Conservation (phyloP, 2,113 vertebrate genomes). For the Takifugu bimaculatus region DNA sequence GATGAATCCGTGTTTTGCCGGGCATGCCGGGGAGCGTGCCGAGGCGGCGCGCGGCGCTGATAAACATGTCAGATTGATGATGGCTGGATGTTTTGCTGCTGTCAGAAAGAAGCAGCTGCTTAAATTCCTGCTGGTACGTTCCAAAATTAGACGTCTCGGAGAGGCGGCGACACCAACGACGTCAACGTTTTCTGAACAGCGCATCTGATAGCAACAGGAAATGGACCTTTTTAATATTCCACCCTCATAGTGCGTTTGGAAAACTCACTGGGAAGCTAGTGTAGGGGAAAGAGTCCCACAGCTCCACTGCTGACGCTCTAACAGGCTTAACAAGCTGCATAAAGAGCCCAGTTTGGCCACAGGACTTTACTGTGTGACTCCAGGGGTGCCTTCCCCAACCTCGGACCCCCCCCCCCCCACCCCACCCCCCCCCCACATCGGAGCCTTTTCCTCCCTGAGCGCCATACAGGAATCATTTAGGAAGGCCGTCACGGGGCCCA, state of each 20-base stretch:
- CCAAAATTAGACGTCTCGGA: not conserved
- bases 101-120: slow-evolving; percentile 36
- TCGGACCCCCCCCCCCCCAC: slow-evolving; percentile 34
- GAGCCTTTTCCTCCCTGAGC: slow-evolving; percentile 38
- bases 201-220: too few relatives aligned
- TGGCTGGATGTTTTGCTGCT: slow-evolving; percentile 24
- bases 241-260: slow-evolving; percentile 4
- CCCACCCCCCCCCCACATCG: slow-evolving; percentile 28
- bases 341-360: slow-evolving; percentile 16
- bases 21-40: slow-evolving; percentile 14
- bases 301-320: slow-evolving; percentile 17
- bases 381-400: slow-evolving; percentile 34
- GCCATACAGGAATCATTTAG: slow-evolving; percentile 48
- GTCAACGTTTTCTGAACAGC: too few relatives aligned
- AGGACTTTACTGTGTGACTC: slow-evolving; percentile 22
- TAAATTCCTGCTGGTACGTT: slow-evolving; percentile 11
- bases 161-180: not conserved
- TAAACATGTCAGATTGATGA: slow-evolving; percentile 46
- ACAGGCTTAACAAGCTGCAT: slow-evolving; percentile 24
- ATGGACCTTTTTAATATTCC: not conserved
- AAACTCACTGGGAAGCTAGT: not conserved
- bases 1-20: slow-evolving; percentile 39
- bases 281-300: not conserved
- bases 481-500: slow-evolving; percentile 46
- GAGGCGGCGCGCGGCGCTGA: slow-evolving; percentile 34